A percentile compares a stretch with the other conserved stretches of the same genome.
phyloP scores from a whole-genome alignment of 2,888 invertebrate species.

The Incurvaria masculella region DNA sequence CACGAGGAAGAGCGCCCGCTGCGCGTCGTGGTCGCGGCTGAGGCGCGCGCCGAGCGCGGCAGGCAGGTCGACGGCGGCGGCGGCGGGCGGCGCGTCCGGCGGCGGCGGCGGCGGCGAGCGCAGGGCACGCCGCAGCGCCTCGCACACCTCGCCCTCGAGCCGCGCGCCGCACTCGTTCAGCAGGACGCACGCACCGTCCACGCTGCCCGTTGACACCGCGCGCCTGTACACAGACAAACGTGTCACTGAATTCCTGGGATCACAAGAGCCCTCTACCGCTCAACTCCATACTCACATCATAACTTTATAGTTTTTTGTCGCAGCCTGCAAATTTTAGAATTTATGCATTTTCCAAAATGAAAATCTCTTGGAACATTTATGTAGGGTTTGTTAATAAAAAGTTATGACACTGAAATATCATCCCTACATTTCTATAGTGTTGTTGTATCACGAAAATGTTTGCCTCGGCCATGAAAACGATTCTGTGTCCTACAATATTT shows the following conservation, averaged over 20 bases:
- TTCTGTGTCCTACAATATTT: too few relatives aligned
- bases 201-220: slow-evolving; percentile 84
- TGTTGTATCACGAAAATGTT: too few relatives aligned
- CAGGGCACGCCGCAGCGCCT: slow-evolving; percentile 68
- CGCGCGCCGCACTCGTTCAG: slow-evolving; percentile 89
- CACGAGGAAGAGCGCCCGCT: slow-evolving; percentile 74
- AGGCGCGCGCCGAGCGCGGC: slow-evolving; percentile 78
- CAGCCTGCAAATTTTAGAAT: too few relatives aligned
- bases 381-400: too few relatives aligned
- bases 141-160: slow-evolving; percentile 81
- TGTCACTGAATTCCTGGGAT: background rate
- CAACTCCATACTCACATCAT: too few relatives aligned
- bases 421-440: too few relatives aligned
- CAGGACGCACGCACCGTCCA: slow-evolving; percentile 95
- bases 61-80: slow-evolving; percentile 13
- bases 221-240: slow-evolving; percentile 58
- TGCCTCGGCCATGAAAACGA: too few relatives aligned
- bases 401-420: too few relatives aligned
- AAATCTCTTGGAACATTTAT: too few relatives aligned
- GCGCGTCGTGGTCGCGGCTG: slow-evolving; percentile 74
- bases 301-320: too few relatives aligned
- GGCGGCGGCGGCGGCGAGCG: slow-evolving; percentile 44
- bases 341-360: too few relatives aligned
- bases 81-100: slow-evolving; percentile 51
- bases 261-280: too few relatives aligned